Percentiles rank a stretch among this genome's conserved stretches.
Conservation (phyloP, 2,888 invertebrate species). For the Pecten maximus region DNA sequence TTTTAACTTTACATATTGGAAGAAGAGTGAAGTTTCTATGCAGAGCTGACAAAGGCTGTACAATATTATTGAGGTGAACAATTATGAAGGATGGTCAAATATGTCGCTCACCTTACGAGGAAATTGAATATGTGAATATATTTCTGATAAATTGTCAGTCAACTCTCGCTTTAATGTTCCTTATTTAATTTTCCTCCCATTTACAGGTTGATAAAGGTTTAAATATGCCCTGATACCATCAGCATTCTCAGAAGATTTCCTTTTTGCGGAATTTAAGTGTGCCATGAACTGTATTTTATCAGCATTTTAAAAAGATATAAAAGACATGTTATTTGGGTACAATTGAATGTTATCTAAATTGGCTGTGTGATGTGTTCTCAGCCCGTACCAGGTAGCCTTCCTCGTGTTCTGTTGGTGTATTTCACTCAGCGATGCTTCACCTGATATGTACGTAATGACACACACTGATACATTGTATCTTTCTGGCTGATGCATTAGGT, state of each 20-base stretch:
- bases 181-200: constrained; percentile 23
- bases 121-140: background rate
- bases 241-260: background rate
- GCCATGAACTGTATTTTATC: constrained; percentile 18
- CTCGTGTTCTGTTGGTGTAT: background rate
- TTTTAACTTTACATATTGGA: background rate
- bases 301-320: constrained; percentile 9
- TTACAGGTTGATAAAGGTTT: background rate
- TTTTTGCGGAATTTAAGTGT: background rate
- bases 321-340: background rate
- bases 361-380: background rate
- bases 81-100: background rate
- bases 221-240: background rate
- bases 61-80: background rate
- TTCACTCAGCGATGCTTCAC: background rate
- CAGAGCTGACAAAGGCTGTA: background rate
- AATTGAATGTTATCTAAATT: constrained; percentile 13
- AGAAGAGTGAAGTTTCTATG: background rate
- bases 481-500: too few species aligned
- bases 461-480: too few species aligned
- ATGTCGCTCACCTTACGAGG: background rate
- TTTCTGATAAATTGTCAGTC: background rate
- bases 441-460: too few species aligned
- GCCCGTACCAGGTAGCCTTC: background rate
- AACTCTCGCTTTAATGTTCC: background rate